phyloP scores from a whole-genome alignment of 2,797 vertebrate species.

The Gobio occitaniae region DNA sequence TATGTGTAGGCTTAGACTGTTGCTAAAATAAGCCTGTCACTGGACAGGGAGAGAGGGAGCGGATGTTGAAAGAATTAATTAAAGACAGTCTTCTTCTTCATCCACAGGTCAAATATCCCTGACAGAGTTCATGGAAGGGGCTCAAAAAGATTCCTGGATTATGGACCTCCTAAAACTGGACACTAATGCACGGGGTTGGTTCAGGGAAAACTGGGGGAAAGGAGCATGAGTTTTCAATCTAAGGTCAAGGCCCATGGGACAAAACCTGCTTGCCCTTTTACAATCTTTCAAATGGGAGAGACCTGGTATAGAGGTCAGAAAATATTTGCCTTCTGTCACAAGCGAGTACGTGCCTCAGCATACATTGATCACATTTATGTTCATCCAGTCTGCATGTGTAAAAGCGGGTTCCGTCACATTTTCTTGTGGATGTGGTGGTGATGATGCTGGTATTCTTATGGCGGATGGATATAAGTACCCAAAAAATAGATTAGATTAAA shows the following conservation, averaged over 20 bases:
- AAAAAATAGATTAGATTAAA: not conserved
- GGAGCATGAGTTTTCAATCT: constrained; percentile 4
- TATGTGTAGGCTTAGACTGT: constrained; percentile 14
- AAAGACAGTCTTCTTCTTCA: not conserved
- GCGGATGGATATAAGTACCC: not conserved
- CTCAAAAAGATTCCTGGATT: constrained; percentile 76
- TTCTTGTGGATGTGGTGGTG: not conserved
- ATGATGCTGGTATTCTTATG: not conserved
- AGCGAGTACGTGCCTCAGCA: not conserved
- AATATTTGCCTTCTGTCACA: constrained; percentile 41
- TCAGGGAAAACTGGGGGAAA: constrained; percentile 71
- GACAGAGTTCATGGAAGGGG: constrained; percentile 77
- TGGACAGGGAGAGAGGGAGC: not conserved
- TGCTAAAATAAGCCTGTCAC: constrained; percentile 28
- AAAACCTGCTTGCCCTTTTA: constrained; percentile 10
- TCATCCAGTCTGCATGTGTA: not conserved
- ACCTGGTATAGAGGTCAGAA: constrained; percentile 17
- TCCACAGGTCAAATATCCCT: constrained; percentile 75
- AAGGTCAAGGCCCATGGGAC: constrained; percentile 18
- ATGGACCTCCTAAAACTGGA: constrained; percentile 77
- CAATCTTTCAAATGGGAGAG: not conserved
- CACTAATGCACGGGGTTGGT: constrained; percentile 70
- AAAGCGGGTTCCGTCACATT: not conserved
- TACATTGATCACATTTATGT: not conserved
- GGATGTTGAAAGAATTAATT: not conserved